Percentiles rank a stretch among this genome's conserved stretches.
Evolutionary conservation across 2,888 invertebrate species (phyloP).

Genomic region (Blastobasis lacticolella): DNA sequence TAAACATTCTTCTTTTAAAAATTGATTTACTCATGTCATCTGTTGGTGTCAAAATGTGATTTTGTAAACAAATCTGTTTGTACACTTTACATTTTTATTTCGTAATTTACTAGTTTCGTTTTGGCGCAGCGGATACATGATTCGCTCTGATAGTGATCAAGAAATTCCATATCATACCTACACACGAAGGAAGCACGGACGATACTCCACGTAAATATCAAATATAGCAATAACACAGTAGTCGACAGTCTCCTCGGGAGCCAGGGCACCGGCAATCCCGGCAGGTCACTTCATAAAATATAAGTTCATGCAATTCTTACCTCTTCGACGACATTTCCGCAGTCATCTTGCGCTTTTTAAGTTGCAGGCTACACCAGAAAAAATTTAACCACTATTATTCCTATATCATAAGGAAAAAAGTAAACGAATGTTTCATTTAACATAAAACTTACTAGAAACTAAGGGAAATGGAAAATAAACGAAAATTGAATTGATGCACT

Average conservation of each 20-base stretch:
- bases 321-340: conserved; percentile 66
- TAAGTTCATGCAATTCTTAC: conserved; percentile 31
- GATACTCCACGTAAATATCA: background rate
- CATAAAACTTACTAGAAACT: conserved; percentile 13
- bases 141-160: too few relatives aligned
- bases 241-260: background rate
- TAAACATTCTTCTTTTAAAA: too few relatives aligned
- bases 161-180: too few relatives aligned
- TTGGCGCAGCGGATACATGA: too few relatives aligned
- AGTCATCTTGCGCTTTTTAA: conserved; percentile 47
- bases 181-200: too few relatives aligned
- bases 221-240: background rate
- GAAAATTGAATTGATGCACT: conserved; percentile 4
- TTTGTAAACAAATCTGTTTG: too few relatives aligned
- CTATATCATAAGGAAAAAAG: too few relatives aligned
- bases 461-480: conserved; percentile 16
- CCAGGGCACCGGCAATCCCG: background rate
- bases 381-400: background rate
- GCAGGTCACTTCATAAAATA: conserved; percentile 6
- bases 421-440: conserved; percentile 12
- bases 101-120: too few relatives aligned
- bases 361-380: conserved; percentile 25
- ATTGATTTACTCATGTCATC: too few relatives aligned
- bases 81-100: too few relatives aligned
- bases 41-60: too few relatives aligned